phyloP scores from a whole-genome alignment of 2,113 vertebrate species.

The Ciconia maguari region DNA sequence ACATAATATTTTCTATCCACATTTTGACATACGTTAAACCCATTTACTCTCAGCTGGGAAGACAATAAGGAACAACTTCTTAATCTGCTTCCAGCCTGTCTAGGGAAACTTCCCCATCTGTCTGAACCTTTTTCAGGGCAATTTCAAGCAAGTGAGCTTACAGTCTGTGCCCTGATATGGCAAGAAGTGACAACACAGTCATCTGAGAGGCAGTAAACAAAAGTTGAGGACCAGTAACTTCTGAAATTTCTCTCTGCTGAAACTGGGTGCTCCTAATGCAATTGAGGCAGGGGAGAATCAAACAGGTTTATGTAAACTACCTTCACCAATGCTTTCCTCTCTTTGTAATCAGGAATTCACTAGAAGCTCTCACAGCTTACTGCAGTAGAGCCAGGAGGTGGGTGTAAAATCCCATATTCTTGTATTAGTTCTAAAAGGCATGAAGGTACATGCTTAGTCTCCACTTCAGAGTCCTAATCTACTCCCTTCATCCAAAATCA shows the following conservation, averaged over 20 bases:
- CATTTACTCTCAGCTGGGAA: conserved; percentile 5
- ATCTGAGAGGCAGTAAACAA: neutral
- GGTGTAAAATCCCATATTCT: neutral
- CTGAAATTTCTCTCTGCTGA: neutral
- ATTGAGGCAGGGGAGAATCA: neutral
- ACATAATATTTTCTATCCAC: neutral
- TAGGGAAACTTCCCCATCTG: neutral
- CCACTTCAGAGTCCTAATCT: neutral
- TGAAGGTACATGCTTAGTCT: neutral
- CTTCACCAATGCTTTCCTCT: neutral
- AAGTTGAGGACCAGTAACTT: neutral
- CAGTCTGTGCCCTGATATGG: neutral
- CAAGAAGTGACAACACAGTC: neutral
- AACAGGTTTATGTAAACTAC: neutral
- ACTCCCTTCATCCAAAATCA: neutral
- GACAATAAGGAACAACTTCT: conserved; percentile 11
- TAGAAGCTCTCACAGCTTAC: neutral
- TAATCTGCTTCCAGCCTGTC: neutral
- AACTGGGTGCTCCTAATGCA: neutral
- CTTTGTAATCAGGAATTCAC: neutral
- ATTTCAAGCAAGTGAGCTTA: neutral
- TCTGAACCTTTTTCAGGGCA: neutral
- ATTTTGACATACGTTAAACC: conserved; percentile 19
- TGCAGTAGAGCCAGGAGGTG: neutral
- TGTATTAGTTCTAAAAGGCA: neutral